A percentile compares a stretch with the other conserved stretches of the same genome.
Conservation (phyloP, 2,113 vertebrate genomes). For the Syrmaticus mikado region DNA sequence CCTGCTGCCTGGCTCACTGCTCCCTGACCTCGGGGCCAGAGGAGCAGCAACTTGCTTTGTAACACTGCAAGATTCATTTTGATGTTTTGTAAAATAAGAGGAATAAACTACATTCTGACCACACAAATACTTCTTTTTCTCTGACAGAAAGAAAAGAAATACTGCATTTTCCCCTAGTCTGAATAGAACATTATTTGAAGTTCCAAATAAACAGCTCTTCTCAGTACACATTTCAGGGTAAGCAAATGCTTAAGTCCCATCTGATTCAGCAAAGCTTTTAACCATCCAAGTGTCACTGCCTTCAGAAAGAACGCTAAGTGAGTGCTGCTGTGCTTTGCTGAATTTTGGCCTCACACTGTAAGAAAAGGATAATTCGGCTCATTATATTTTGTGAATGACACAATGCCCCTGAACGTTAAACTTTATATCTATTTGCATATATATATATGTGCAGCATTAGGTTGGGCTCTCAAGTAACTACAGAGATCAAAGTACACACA, state of each 20-base stretch:
- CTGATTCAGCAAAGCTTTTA: slow-evolving; percentile 44
- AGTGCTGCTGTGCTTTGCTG: slow-evolving; percentile 49
- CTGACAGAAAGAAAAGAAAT: not conserved
- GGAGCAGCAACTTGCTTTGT: not conserved
- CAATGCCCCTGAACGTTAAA: slow-evolving; percentile 58
- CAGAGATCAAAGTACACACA: slow-evolving; percentile 61
- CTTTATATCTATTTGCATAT: slow-evolving; percentile 67
- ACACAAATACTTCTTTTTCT: not conserved
- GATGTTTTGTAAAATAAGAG: not conserved
- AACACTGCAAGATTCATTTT: not conserved
- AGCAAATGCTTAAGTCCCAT: not conserved
- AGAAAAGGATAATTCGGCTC: slow-evolving; percentile 60
- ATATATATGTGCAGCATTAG: slow-evolving; percentile 55
- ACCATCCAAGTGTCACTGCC: slow-evolving; percentile 29
- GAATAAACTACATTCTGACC: not conserved
- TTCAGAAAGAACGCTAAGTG: slow-evolving; percentile 47
- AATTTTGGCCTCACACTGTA: slow-evolving; percentile 41
- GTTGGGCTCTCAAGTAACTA: slow-evolving; percentile 32
- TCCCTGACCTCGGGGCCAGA: fast-evolving
- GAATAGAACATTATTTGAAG: not conserved
- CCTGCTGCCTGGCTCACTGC: fast-evolving
- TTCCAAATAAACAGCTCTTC: not conserved
- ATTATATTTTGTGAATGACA: slow-evolving; percentile 68
- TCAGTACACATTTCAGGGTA: not conserved
- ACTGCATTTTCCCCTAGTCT: not conserved